Base-by-base conservation (phyloP, 2,113 vertebrate species). In the Mustela nigripes region DNA sequence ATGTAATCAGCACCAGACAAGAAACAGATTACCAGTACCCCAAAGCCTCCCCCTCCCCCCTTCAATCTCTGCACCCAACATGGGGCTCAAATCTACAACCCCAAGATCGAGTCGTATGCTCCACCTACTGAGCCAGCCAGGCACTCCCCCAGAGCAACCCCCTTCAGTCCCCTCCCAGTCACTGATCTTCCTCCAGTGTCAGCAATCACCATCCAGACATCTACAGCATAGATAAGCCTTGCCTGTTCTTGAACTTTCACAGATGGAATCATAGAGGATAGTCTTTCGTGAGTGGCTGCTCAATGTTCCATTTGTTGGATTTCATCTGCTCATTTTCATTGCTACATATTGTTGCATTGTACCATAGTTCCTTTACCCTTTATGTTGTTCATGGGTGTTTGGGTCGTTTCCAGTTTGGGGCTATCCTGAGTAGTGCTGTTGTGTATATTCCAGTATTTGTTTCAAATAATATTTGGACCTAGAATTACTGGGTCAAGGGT, bases 341-440 rank as follows among this genome's bases (percentile, higher is more conserved):
- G 50, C 67, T 83, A 6, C 31, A 12, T 74, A 86, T 69, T 36
- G 21, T 90, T 87, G 74, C 28, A 33, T 80, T 65, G 12, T 85
- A 45, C 42, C 67, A 45, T 11, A 26, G 28, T 74, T n/a, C 65
- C 16, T 74, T 80, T 81, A 92, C 39, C 50, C 33, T 7, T 42
- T 45, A 6, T 84, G 28, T 50, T 94, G n/a, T 45, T 74, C 36
- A 28, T 48, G 26, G 65, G 5, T 58, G 36, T 69, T 42, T 84
- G 11, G 50, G 9, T 84, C 42, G n/a, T 79, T 94, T 96, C 69
- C 28, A 79, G 33, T 92, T 94, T 92, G 60, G 53, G 36, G 26
- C 18, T 67, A 12, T 65, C 24, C 14, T 67, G 80, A 83, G 58
- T 48, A 24, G 18, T 28, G 50, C 50, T 93, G 39, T 48, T 88